A percentile compares a stretch with the other conserved stretches of the same genome.
phyloP scores from a whole-genome alignment of 2,113 vertebrate species.

The Oenanthe melanoleuca region DNA sequence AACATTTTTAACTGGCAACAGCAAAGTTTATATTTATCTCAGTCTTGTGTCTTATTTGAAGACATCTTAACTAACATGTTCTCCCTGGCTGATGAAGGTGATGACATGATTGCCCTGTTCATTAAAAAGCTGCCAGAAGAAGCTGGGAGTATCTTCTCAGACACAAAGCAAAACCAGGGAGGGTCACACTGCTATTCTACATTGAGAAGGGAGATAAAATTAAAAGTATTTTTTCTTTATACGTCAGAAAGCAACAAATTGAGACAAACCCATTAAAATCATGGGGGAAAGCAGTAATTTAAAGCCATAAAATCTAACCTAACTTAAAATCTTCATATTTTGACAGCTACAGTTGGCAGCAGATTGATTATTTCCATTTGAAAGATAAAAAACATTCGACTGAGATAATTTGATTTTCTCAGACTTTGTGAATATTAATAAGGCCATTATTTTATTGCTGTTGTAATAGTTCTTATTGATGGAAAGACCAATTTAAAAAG shows the following conservation, averaged over 20 bases:
- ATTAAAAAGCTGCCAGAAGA: neutral
- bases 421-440: slow-evolving; percentile 28
- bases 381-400: slow-evolving; percentile 12
- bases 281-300: neutral
- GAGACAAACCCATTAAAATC: neutral
- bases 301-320: neutral
- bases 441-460: neutral
- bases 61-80: neutral
- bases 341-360: slow-evolving; percentile 1
- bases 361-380: slow-evolving; percentile 19
- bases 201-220: rapidly evolving
- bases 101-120: neutral
- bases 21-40: neutral
- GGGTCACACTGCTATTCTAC: neutral
- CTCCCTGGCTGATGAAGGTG: neutral
- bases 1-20: neutral
- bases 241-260: neutral
- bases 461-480: neutral
- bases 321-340: neutral
- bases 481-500: neutral
- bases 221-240: neutral
- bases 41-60: neutral
- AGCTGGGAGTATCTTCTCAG: neutral
- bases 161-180: neutral
- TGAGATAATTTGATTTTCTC: neutral